Evolutionary conservation across 1,140 invertebrate genomes (phyloP).

Genomic region (roundworm (Caenorhabditis elegans)): WBcel235 BX284605.5:6140501-6141000

Average conservation of each 20-base stretch:
- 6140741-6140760: slow-evolving; percentile 16
- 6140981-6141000: neutral
- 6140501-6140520: slow-evolving; percentile 23
- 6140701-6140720: slow-evolving; percentile 17
- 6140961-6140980: neutral
- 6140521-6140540: neutral
- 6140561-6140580: neutral
- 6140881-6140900: neutral
- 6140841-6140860: neutral
- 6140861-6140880: slow-evolving; percentile 29
- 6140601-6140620: slow-evolving; percentile 5
- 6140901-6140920: slow-evolving; percentile 13
- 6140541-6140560: slow-evolving; percentile 14
- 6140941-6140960: slow-evolving; percentile 2
- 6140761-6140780: slow-evolving; percentile 24
- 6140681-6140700: neutral
- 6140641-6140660: slow-evolving; percentile 14
- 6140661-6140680: neutral
- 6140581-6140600: neutral
- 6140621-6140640: slow-evolving; percentile 18
- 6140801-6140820: slow-evolving; percentile 27
- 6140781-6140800: slow-evolving; percentile 26
- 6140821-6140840: slow-evolving; percentile 6
- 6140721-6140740: neutral
- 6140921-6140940: neutral